Conservation (phyloP, 2,113 vertebrate genomes). For the Paraplagusia blochii region DNA sequence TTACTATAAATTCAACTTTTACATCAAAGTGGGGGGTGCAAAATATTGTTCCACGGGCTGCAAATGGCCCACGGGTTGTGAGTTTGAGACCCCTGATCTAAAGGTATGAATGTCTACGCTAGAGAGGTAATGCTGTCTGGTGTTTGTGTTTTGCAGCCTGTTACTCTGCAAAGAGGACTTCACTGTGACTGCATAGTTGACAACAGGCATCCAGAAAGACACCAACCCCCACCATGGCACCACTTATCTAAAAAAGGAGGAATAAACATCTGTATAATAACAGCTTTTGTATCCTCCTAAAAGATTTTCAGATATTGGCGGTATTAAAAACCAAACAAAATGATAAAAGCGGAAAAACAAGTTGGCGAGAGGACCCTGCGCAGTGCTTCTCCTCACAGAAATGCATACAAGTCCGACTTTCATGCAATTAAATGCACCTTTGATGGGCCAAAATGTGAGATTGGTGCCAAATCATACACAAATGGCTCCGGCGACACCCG, state of each 20-base stretch:
- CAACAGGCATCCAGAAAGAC: constrained; percentile 47
- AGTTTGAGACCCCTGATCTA: too few relatives aligned
- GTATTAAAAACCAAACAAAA: constrained; percentile 58
- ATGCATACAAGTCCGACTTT: constrained; percentile 90
- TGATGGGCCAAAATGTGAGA: constrained; percentile 80
- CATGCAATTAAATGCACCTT: constrained; percentile 91
- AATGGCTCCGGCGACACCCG: constrained; percentile 79
- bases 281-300: constrained; percentile 2
- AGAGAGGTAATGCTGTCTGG: background rate
- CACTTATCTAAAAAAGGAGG: constrained; percentile 34
- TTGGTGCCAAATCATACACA: constrained; percentile 71
- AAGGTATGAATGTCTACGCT: too few relatives aligned
- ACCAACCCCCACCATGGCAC: constrained; percentile 51
- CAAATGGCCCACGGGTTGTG: too few relatives aligned
- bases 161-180: constrained; percentile 56
- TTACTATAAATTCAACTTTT: too few relatives aligned
- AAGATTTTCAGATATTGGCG: constrained; percentile 2
- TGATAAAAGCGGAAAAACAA: constrained; percentile 90
- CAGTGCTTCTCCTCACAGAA: constrained; percentile 91
- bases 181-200: constrained; percentile 45
- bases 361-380: constrained; percentile 84
- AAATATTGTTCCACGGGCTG: too few relatives aligned
- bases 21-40: too few relatives aligned
- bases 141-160: constrained; percentile 7
- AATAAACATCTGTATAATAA: constrained; percentile 26